Evolutionary conservation across 1,140 invertebrate species (phyloP), one percentile per base, ranked within the genome.

Genomic region (Ips typographus): DNA sequence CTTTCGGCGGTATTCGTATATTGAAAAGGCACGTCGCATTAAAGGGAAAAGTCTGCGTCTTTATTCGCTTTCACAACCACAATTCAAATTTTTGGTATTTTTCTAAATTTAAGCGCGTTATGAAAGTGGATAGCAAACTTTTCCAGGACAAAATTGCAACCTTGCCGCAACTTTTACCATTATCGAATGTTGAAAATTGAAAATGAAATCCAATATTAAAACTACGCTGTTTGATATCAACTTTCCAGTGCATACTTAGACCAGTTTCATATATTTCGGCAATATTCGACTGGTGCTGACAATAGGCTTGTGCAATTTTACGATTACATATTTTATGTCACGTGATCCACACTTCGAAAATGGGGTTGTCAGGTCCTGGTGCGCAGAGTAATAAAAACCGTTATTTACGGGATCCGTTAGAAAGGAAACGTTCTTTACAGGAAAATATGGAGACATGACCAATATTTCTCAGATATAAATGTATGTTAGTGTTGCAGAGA

Each of bases 271-370:
- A 3, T 8, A 49, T 8, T 49, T 22, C 22, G 44, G 44, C 44
- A 56, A 36, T 56, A 56, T 56, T 56, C 36, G 5, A 56, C n/a
- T 37, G 22, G n/a, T 49, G 60, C 44, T 36, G 47, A 64, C 61
- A 64, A 64, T 64, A 53, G 49, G 61, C 61, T 64, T 64, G 41
- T 64, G 39, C 61, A 64, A 64, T 53, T 64, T 61, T 61, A 36
- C 61, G 6, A 63, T 63, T 47, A 41, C 47, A 41, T 40, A 63
- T 39, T 51, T 7, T 38, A 42, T 39, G 42, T 67, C 57, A 58
- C 65, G 65, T 67, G 65, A 7, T 2, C 55, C 56, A 59, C 55
- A 67, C 55, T 65, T 58, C 36, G 51, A 55, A 36, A 49, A 67
- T 59, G 42, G 4, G 7, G 47, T 40, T 59, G 55, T 42, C 65